These are phyloP conservation scores for Mesorhabditis belari DNA, from an alignment of 2,888 invertebrate species.

Conservation along the genomic window DNA sequence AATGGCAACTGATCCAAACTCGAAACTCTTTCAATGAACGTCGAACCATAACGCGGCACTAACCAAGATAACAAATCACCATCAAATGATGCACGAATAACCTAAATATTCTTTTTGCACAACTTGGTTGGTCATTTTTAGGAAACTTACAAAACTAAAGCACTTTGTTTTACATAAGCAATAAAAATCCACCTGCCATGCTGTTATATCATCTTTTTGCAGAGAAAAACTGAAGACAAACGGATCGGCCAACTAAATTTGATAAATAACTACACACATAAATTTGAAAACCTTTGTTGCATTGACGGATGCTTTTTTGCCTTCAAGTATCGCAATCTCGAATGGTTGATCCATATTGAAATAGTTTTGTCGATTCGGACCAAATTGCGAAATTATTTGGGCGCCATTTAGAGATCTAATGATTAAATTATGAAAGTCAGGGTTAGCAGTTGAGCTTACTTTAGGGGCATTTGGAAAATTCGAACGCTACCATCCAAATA, in stretches of 20 bases:
- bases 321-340: conserved; percentile 40
- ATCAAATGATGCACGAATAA: conserved; percentile 4
- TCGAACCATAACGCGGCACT: conserved; percentile 24
- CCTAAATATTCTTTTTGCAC: conserved; percentile 3
- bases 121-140: too few relatives aligned
- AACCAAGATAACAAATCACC: conserved; percentile 29
- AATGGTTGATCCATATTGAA: conserved; percentile 37
- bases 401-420: conserved; percentile 62
- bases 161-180: neutral
- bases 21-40: conserved; percentile 27
- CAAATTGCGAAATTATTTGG: conserved; percentile 26
- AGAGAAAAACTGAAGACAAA: neutral
- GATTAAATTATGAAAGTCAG: conserved; percentile 13
- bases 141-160: too few relatives aligned
- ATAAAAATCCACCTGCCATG: neutral
- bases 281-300: neutral
- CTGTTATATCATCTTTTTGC: neutral
- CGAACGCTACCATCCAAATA: conserved; percentile 92
- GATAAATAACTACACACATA: neutral
- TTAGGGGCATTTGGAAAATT: conserved; percentile 86
- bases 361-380: conserved; percentile 23
- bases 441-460: conserved; percentile 64
- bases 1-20: conserved; percentile 18
- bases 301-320: conserved; percentile 5
- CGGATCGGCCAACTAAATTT: neutral